Percentiles rank a stretch among this genome's conserved stretches.
phyloP scores from a whole-genome alignment of 92 coral and sea anemone genomes.

The Zoanthus sansibaricus region DNA sequence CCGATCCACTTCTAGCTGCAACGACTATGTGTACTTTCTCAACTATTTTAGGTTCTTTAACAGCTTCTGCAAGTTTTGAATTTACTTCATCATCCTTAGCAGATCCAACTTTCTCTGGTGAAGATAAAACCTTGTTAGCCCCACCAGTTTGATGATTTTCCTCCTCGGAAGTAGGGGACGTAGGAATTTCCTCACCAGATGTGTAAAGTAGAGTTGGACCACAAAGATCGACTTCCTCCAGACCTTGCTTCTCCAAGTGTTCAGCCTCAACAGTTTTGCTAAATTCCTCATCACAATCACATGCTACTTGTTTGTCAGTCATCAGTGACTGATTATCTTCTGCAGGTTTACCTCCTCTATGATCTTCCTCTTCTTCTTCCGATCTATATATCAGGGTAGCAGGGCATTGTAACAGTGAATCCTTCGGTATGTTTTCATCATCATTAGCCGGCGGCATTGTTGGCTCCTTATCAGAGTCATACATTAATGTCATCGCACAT shows the following conservation, averaged over 20 bases:
- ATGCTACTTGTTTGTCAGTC: not conserved
- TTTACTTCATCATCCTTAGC: not conserved
- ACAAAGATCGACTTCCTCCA: conserved; percentile 21
- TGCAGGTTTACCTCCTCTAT: not conserved
- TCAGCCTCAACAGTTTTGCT: not conserved
- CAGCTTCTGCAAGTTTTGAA: not conserved
- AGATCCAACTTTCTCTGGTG: not conserved
- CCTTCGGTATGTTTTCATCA: not conserved
- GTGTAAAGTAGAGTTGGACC: conserved; percentile 33
- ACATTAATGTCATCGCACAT: conserved; percentile 23
- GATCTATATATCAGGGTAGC: conserved; percentile 33
- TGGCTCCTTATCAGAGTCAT: conserved; percentile 9
- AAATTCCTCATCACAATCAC: conserved; percentile 22
- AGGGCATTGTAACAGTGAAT: not conserved
- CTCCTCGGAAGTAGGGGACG: not conserved
- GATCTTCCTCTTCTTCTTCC: conserved; percentile 23
- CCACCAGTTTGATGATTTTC: not conserved
- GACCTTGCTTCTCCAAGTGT: conserved; percentile 2
- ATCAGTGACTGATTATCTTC: not conserved
- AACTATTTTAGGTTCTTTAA: no score
- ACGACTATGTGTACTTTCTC: not conserved
- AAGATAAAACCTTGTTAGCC: not conserved
- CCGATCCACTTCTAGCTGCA: not conserved
- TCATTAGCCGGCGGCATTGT: not conserved
- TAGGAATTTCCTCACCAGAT: conserved; percentile 15